phyloP scores from a whole-genome alignment of 1,140 invertebrate species.

The Thaumatotibia leucotreta region DNA sequence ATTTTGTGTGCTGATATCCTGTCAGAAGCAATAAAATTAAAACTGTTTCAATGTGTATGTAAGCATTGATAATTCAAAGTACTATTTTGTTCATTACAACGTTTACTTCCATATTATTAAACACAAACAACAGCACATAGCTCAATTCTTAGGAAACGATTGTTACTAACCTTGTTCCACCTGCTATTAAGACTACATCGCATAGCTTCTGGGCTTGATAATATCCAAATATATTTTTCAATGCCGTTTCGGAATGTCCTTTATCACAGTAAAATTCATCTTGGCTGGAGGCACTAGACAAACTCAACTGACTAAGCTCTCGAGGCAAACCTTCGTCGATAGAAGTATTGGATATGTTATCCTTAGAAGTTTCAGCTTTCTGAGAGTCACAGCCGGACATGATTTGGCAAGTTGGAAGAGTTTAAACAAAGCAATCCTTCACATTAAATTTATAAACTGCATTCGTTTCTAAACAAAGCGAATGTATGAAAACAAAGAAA shows the following conservation, averaged over 20 bases:
- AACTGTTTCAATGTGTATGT: neutral
- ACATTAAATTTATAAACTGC: conserved; percentile 19
- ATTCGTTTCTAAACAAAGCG: conserved; percentile 26
- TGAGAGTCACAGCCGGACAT: conserved; percentile 66
- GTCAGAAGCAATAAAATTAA: conserved; percentile 22
- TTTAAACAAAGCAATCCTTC: conserved; percentile 19
- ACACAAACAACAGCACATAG: neutral
- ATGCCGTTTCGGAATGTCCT: conserved; percentile 87
- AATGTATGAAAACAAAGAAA: conserved; percentile 54
- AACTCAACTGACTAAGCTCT: conserved; percentile 76
- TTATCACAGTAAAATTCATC: conserved; percentile 88
- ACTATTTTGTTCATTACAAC: too few relatives aligned
- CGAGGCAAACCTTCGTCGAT: conserved; percentile 74
- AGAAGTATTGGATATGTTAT: conserved; percentile 66
- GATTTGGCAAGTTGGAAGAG: conserved; percentile 19
- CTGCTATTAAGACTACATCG: conserved; percentile 87
- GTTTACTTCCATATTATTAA: neutral
- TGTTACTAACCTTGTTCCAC: conserved; percentile 78
- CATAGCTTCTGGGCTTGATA: conserved; percentile 87
- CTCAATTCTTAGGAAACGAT: neutral
- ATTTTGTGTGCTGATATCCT: conserved; percentile 82
- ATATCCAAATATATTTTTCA: conserved; percentile 89
- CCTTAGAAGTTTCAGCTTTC: conserved; percentile 56
- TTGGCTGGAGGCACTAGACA: conserved; percentile 73
- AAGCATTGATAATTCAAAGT: too few relatives aligned